phyloP scores from a whole-genome alignment of 2,797 vertebrate genomes.

The Glossophaga mutica region DNA sequence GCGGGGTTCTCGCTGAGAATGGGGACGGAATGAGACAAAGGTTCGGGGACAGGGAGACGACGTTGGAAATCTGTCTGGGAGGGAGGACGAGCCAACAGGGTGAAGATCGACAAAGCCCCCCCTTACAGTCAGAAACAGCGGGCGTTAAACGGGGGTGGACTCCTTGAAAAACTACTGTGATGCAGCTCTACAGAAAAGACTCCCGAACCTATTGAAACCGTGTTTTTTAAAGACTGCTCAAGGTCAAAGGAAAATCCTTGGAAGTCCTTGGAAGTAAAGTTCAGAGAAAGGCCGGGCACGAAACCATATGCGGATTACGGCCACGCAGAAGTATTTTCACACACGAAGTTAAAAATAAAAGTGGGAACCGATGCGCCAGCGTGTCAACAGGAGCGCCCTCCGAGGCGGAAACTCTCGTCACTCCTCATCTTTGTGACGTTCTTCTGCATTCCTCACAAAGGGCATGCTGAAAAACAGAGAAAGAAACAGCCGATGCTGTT shows the following conservation, averaged over 20 bases:
- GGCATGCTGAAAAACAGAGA: background rate
- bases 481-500: slow-evolving; percentile 3
- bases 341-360: background rate
- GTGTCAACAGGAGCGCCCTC: background rate
- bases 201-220: background rate
- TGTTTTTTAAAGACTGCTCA: background rate
- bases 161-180: background rate
- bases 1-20: background rate
- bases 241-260: background rate
- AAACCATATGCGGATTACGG: background rate
- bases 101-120: background rate
- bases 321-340: background rate
- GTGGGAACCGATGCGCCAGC: background rate
- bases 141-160: background rate
- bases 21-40: accelerated
- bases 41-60: background rate
- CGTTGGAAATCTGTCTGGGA: background rate
- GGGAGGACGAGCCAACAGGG: background rate
- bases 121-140: background rate
- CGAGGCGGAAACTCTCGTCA: background rate
- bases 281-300: background rate
- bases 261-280: background rate
- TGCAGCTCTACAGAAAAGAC: background rate
- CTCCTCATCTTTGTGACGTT: background rate
- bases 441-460: background rate